Percentiles rank a stretch among this genome's conserved stretches.
These are phyloP conservation scores for Helogale parvula DNA, from an alignment of 2,113 vertebrate species.

Conservation along the genomic window DNA sequence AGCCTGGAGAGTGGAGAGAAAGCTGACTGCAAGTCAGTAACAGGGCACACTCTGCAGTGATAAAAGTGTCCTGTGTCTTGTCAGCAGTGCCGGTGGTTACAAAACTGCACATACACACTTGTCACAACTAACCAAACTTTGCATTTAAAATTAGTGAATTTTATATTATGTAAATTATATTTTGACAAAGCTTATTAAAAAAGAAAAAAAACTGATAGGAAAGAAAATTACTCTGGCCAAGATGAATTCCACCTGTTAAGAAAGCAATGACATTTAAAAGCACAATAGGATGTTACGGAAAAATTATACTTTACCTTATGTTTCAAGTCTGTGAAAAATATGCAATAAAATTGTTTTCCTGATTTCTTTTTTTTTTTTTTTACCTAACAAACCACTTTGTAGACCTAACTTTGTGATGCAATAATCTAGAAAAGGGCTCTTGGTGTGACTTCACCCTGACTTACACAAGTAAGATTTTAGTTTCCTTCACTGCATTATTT, in stretches of 20 bases:
- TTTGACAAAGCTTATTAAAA: background rate
- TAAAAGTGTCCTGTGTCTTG: background rate
- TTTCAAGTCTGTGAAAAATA: background rate
- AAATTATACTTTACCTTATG: background rate
- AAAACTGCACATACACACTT: background rate
- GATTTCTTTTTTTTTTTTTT: background rate
- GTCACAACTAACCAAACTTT: background rate
- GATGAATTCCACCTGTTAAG: background rate
- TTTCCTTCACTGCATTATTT: background rate
- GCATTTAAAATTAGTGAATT: background rate
- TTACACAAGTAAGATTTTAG: background rate
- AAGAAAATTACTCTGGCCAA: background rate
- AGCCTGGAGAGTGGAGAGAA: background rate
- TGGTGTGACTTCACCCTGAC: background rate
- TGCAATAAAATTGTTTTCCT: background rate
- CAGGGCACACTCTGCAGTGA: background rate
- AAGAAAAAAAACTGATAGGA: background rate
- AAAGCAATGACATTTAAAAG: slow-evolving; percentile 18
- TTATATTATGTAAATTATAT: background rate
- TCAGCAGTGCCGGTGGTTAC: background rate
- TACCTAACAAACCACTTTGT: background rate
- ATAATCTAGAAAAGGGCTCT: background rate
- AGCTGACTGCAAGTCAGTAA: background rate
- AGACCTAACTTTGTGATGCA: background rate
- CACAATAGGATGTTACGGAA: background rate